phyloP scores from a whole-genome alignment of 2,797 vertebrate genomes.

The Pipistrellus nathusii region DNA sequence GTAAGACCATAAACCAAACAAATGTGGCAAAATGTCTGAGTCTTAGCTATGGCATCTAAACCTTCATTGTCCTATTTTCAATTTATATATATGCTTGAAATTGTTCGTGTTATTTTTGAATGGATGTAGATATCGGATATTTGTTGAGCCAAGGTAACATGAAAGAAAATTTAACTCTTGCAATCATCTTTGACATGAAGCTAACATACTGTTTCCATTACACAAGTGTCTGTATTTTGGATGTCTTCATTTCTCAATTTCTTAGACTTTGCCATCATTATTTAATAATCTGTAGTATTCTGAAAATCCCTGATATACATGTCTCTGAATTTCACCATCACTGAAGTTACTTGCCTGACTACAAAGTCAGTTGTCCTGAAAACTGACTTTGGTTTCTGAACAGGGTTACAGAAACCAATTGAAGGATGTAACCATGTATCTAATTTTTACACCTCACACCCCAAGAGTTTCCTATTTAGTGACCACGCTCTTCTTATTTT shows the following conservation, averaged over 20 bases:
- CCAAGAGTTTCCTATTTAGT: background rate
- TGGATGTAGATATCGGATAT: background rate
- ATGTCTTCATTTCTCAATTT: background rate
- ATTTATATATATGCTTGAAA: background rate
- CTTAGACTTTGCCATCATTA: background rate
- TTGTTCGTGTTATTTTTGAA: constrained; percentile 19
- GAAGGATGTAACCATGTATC: background rate
- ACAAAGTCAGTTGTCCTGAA: constrained; percentile 1
- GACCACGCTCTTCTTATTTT: background rate
- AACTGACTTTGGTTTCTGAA: too few relatives aligned
- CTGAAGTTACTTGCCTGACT: constrained; percentile 3
- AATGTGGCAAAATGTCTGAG: constrained; percentile 12
- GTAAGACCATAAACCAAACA: background rate
- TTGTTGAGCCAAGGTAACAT: background rate
- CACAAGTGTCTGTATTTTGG: constrained; percentile 18
- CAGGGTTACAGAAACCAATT: background rate
- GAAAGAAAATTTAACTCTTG: background rate
- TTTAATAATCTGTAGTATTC: background rate
- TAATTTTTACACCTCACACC: background rate
- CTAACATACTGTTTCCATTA: background rate
- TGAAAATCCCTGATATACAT: background rate
- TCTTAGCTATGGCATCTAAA: background rate
- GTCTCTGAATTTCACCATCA: background rate
- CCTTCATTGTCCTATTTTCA: constrained; percentile 1
- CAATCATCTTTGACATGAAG: constrained; percentile 30